phyloP scores from a whole-genome alignment of 2,797 vertebrate species.

The Rhodeus uyekii region DNA sequence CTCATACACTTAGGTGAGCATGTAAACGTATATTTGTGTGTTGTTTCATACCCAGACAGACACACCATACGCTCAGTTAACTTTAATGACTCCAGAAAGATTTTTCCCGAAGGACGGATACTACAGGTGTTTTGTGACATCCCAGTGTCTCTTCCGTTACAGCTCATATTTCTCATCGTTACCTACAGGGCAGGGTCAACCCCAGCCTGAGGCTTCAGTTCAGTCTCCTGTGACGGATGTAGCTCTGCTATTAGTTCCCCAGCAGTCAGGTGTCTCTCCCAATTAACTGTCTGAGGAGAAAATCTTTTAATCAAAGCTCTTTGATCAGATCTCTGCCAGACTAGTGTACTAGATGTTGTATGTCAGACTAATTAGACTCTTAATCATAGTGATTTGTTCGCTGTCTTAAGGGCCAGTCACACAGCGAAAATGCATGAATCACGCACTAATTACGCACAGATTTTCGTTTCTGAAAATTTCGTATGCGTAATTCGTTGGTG shows the following conservation, averaged over 20 bases:
- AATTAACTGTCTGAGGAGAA: not conserved
- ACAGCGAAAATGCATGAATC: too few species aligned
- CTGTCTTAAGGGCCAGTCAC: too few species aligned
- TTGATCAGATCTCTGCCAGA: not conserved
- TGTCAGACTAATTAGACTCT: slow-evolving; percentile 16
- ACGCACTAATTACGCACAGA: too few species aligned
- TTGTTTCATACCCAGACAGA: not conserved
- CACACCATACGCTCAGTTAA: not conserved
- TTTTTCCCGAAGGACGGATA: slow-evolving; percentile 6
- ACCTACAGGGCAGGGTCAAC: slow-evolving; percentile 4
- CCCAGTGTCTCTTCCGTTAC: not conserved
- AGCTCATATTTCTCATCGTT: slow-evolving; percentile 1
- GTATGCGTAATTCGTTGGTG: too few species aligned
- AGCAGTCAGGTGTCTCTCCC: slow-evolving; percentile 6
- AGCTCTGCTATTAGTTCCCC: slow-evolving; percentile 17
- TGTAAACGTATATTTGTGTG: not conserved
- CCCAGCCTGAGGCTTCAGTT: not conserved
- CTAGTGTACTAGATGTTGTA: not conserved
- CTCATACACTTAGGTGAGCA: not conserved
- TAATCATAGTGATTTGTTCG: slow-evolving; percentile 7
- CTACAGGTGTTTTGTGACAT: not conserved
- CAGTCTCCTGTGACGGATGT: not conserved
- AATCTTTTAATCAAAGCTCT: slow-evolving; percentile 26
- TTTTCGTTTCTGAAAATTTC: too few species aligned
- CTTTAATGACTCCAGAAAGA: slow-evolving; percentile 3